Base-by-base conservation (phyloP, 1,140 invertebrate genomes). In the Polypedilum vanderplanki region DNA sequence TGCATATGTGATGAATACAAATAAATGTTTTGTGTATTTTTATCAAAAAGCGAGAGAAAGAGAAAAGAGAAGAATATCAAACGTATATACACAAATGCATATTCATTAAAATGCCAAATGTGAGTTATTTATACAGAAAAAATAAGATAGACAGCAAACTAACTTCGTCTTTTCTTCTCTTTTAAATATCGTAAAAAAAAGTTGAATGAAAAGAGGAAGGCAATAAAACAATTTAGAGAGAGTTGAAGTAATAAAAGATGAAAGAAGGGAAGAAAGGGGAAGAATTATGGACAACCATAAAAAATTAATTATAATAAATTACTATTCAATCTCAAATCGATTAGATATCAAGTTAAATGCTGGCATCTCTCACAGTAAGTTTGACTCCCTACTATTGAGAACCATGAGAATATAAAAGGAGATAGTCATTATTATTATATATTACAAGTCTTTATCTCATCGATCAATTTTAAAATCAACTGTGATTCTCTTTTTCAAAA, bases 291-390 rank as follows among this genome's bases (percentile, higher is more conserved):
- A 67, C 65, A 70, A 18, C 65, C 65, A 22, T 70, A 70, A 70
- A 70, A 70, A 70, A 70, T 70, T 70, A 70, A 70, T 70, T 70
- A 70, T 70, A 70, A 70, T 70, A 70, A 70, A 70, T 70, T 70
- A 70, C 20, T 70, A 70, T 70, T 70, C 65, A 70, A 70, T 70
- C 65, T 70, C 65, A 70, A 70, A 70, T 70, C 65, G 17, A 70
- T 70, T 70, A 70, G 65, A 70, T 70, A 70, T 57, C 46, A 57
- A 57, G 46, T 57, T 57, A 57, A 57, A 57, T 57, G 46, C 46
- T 57, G 46, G 46, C 46, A 57, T 57, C 46, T 57, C 46, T n/a
- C 0, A 3, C 3, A 57, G 46, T 12, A 57, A 15, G n/a, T 33
- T 3, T 33, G 24, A 33, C 24, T 33, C 24, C 5, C 24, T 33